Evolutionary conservation across 1,140 invertebrate species (phyloP), one percentile per base, ranked within the genome.

Genomic region (Chironomus striatipennis): DNA sequence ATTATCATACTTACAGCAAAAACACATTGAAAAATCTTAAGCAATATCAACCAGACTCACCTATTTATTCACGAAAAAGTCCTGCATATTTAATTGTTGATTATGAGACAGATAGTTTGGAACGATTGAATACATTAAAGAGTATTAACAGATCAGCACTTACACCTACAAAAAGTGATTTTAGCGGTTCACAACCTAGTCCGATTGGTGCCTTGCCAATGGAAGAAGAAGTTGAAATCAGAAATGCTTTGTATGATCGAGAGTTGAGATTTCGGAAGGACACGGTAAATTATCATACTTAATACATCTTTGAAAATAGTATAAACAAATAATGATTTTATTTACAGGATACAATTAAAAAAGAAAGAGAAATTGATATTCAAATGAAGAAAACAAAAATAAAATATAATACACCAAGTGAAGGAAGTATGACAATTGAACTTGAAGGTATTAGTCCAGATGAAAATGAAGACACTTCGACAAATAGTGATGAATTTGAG

Each of bases 21-120:
- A 70, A 70, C 18, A n/a, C 34, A 3, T 77, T 79, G 7, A 79
- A 79, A 7, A 80, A 78, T 2, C 75, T 82, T 0, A 80, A 80
- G n/a, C 80, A 81, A 42, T 79, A 80, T 75, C 81, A 81, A 57
- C 81, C 81, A 0, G 81, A 82, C 20, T 82, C 81, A 0, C 81
- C 81, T 0, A 81, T 82, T 21, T 82, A 82, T 47, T 70, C 79
- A 1, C 75, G 81, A 7, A 82, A 81, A 34, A 81, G 80, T 0
- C 81, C 81, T 0, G 81, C 82, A 73, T 81, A 82, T 73, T 73
- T 82, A 74, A 83, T 83, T 12, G 83, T 86, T 73, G 88, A 91
- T 75, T 93, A 92, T 77, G 91, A 94, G 78, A 88, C 90, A 0
- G 92, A 94, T 76, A 94, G 92, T 81, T 82, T 93, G 73, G 91